Conservation (phyloP, 2,888 invertebrate species). For the Leptarthrus brevirostris region DNA sequence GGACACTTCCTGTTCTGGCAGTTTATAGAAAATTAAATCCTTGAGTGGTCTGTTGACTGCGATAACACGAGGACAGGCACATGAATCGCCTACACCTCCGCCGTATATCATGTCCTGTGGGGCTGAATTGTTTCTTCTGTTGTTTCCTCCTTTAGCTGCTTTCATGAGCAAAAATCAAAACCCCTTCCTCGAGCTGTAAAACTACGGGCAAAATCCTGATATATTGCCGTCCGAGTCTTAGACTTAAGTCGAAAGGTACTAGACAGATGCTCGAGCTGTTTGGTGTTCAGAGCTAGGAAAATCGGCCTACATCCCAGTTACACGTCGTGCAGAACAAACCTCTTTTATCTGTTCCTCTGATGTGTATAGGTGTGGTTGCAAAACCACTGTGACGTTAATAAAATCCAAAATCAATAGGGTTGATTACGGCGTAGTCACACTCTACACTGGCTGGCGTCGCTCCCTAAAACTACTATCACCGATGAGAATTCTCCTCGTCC, state of each 20-base stretch:
- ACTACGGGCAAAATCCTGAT: constrained; percentile 20
- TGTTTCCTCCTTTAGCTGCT: no score
- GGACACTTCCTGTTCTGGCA: no score
- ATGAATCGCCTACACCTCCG: not conserved
- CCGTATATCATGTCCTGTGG: constrained; percentile 10
- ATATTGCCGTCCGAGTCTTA: constrained; percentile 23
- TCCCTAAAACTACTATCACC: not conserved
- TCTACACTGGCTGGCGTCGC: not conserved
- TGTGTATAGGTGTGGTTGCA: not conserved
- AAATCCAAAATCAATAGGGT: constrained; percentile 39
- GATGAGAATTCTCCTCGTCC: not conserved
- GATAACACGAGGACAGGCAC: constrained; percentile 22
- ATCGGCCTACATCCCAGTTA: constrained; percentile 7
- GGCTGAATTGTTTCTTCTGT: constrained; percentile 24
- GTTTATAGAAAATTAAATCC: constrained; percentile 22
- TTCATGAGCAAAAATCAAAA: constrained; percentile 12
- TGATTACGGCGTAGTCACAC: constrained; percentile 10
- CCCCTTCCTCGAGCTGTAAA: not conserved
- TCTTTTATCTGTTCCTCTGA: not conserved
- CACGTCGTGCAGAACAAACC: no score
- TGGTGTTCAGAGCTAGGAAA: not conserved
- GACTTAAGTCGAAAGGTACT: constrained; percentile 42
- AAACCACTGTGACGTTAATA: constrained; percentile 20
- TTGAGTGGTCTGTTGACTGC: not conserved
- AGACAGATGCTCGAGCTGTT: constrained; percentile 40